A percentile compares a stretch with the other conserved stretches of the same genome.
These are phyloP conservation scores for Archips crataeganus DNA, from an alignment of 2,888 invertebrate species.

Conservation along the genomic window DNA sequence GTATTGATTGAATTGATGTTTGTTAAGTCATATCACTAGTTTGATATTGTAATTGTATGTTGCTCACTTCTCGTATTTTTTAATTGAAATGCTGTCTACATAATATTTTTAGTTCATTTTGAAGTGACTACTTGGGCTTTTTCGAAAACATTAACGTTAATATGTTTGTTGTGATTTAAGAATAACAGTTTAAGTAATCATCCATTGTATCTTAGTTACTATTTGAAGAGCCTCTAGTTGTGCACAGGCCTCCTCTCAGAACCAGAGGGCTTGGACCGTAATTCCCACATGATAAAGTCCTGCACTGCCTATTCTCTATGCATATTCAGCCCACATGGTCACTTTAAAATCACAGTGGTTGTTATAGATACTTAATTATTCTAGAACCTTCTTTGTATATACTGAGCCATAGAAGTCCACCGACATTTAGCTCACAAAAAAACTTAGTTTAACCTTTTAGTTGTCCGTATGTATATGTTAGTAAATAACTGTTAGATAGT, in stretches of 20 bases:
- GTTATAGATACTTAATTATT: slow-evolving; percentile 6
- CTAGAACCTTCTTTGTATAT: slow-evolving; percentile 30
- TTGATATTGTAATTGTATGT: slow-evolving; percentile 10
- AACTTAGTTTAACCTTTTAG: background rate
- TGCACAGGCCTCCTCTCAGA: too few species aligned
- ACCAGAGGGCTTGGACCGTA: too few species aligned
- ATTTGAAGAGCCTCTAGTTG: too few species aligned
- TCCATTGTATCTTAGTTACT: background rate
- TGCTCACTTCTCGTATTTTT: slow-evolving; percentile 26
- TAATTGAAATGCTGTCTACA: slow-evolving; percentile 17
- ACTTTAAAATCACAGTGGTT: slow-evolving; percentile 9
- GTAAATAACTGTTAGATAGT: slow-evolving; percentile 51
- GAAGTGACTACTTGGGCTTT: background rate
- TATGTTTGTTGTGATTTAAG: too few species aligned
- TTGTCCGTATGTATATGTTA: background rate
- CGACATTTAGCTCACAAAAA: slow-evolving; percentile 60
- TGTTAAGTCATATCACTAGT: slow-evolving; percentile 10
- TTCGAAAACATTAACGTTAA: too few species aligned
- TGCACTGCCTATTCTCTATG: background rate
- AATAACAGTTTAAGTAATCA: too few species aligned
- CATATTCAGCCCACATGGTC: background rate
- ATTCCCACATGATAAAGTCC: background rate
- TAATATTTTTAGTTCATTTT: background rate
- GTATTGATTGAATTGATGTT: slow-evolving; percentile 10
- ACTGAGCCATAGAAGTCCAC: slow-evolving; percentile 66